Evolutionary conservation across 2,113 vertebrate genomes (phyloP), one percentile per base, ranked within the genome.

Genomic region (Penelope pileata): DNA sequence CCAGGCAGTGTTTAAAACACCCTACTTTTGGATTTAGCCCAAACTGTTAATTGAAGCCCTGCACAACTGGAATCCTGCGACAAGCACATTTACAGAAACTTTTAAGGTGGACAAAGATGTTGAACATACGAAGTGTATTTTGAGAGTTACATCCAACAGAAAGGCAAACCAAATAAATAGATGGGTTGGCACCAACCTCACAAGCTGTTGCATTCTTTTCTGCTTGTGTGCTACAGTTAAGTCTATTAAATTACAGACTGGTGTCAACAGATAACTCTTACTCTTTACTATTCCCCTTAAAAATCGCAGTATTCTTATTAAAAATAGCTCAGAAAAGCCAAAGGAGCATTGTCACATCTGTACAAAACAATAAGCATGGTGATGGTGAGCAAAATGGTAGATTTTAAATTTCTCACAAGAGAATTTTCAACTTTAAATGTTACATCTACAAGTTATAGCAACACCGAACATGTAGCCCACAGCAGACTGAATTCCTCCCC

Each of bases 341-440:
- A 75, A 74, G 93, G 91, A 88, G 92, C 93, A 93, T 81, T 87
- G 48, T 56, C 94, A 91, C 74, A 50, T 69, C 90, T 88, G 58
- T 48, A 0, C 5, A 17, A 58, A 70, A 70, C 5, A 40, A 19
- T 13, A 6, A 42, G 45, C 22, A 8, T 1, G 0, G 8, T 38
- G 43, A 54, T 21, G 23, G 48, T 2, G 5, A 83, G 9, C 9
- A 45, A 58, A 69, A 54, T 2, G 6, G 23, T 23, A 7, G 17
- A 30, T 78, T 91, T 70, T n/a, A 10, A 13, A 68, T 56, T 80
- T 68, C 69, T 72, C 30, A 19, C 34, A 75, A 17, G 16, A 63
- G 12, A 79, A 69, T 1, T 0, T 6, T 64, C 56, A 51, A 51
- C 60, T 78, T 94, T 16, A 75, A 76, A 58, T 34, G 38, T 72